These are phyloP conservation scores for Anser cygnoides DNA, from an alignment of 2,113 vertebrate species.

Conservation along the genomic window DNA sequence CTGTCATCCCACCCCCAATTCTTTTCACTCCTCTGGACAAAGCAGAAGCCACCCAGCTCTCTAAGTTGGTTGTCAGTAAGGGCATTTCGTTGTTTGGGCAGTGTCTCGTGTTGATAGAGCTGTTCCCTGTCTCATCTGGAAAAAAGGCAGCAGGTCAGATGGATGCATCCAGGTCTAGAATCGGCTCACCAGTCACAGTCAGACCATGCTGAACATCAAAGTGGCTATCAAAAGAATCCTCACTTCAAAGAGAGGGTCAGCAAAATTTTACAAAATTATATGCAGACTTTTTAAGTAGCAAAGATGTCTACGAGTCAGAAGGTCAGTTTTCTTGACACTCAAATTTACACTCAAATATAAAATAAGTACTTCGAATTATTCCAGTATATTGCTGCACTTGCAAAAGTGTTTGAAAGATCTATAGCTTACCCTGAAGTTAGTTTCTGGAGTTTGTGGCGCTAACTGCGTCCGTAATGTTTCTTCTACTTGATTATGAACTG, in stretches of 20 bases:
- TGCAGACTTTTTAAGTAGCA: constrained; percentile 39
- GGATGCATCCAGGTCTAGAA: constrained; percentile 59
- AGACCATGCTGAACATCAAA: constrained; percentile 33
- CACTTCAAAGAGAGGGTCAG: constrained; percentile 48
- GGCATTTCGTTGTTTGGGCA: not conserved
- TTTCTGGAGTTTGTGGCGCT: constrained; percentile 84
- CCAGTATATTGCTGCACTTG: constrained; percentile 52
- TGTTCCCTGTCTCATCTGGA: constrained; percentile 62
- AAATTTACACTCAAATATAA: constrained; percentile 67
- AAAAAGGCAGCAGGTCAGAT: constrained; percentile 59
- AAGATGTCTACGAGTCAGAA: constrained; percentile 60
- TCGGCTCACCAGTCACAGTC: constrained; percentile 36
- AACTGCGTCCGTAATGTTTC: constrained; percentile 85
- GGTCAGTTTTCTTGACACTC: constrained; percentile 43
- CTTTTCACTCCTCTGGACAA: constrained; percentile 38
- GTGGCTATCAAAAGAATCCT: constrained; percentile 47
- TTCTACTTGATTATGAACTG: constrained; percentile 86
- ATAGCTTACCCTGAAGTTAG: constrained; percentile 86
- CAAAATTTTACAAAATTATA: constrained; percentile 27
- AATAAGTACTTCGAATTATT: constrained; percentile 52
- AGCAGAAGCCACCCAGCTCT: constrained; percentile 59
- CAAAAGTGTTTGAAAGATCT: constrained; percentile 67
- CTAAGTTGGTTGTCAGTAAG: constrained; percentile 19
- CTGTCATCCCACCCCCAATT: constrained; percentile 32
- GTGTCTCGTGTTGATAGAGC: constrained; percentile 32